Base-by-base conservation (phyloP, 1,140 invertebrate species). In the Aleiodes sp. region DNA sequence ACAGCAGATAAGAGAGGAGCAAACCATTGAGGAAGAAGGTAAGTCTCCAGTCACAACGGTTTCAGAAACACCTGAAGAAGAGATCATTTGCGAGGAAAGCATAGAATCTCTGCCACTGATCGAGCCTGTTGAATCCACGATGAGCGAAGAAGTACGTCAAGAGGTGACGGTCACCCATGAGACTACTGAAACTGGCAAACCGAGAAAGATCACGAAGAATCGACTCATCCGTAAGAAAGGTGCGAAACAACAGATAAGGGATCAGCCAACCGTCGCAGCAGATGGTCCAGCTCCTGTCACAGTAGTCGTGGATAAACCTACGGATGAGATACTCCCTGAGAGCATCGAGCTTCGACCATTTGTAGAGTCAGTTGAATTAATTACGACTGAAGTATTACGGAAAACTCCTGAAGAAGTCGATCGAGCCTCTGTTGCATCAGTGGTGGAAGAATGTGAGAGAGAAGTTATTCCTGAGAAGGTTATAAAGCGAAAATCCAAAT, bases 31-130 rank as follows among this genome's bases (percentile, higher is more conserved):
- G 73, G 77, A 79, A 72, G 75, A 76, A 70, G 79, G 75, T 14
- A 79, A 84, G 67, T 60, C 78, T 71, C 81, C 82, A n/a, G 68
- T 80, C 19, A 85, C 81, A 2, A 84, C 76, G 16, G 77, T 86
- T 1, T 33, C 59, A 0, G 72, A 72, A 19, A 86, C 80, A 69
- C 74, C 75, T 26, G 80, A 80, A 75, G 80, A 81, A 70, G 75
- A 76, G 14, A 29, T 69, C 4, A 37, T 65, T 31, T 31, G 70
- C 12, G 65, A 73, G 43, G 76, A 84, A 72, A 75, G 71, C 10
- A 70, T 72, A n/a, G 69, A 80, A 79, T 70, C 71, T 41, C 26
- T 59, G n/a, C 60, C 76, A 33, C 64, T 71, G 61, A 68, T 76
- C 56, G 77, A 79, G 16, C n/a, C 7, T 37, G 67, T 72, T 1